phyloP scores from a whole-genome alignment of 1,140 invertebrate species.

The Ectropis grisescens region DNA sequence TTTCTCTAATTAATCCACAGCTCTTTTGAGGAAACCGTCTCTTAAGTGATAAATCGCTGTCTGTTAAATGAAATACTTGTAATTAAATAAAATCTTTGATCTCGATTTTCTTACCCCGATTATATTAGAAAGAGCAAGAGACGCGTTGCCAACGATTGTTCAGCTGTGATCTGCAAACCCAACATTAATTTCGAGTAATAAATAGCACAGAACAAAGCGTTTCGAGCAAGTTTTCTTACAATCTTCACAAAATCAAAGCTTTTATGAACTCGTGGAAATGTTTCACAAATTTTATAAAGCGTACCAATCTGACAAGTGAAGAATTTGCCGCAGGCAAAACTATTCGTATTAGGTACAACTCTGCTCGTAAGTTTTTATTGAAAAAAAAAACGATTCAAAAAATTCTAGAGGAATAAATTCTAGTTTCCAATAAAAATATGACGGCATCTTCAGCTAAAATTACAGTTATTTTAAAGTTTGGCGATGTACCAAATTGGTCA shows the following conservation, averaged over 20 bases:
- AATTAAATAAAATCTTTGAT: constrained; percentile 54
- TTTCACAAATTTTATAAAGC: background rate
- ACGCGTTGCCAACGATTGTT: constrained; percentile 5
- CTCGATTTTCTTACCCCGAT: constrained; percentile 32
- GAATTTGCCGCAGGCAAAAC: no score
- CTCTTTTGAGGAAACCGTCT: constrained; percentile 43
- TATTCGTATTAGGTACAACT: background rate
- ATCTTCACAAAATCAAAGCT: no score
- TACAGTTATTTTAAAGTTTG: no score
- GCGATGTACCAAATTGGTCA: no score
- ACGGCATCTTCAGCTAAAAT: no score
- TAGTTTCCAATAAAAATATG: no score
- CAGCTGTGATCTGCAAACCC: constrained; percentile 10
- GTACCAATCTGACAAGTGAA: no score
- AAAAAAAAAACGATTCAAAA: no score
- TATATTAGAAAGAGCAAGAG: constrained; percentile 18
- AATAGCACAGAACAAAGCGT: background rate
- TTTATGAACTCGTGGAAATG: constrained; percentile 1
- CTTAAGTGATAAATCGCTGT: constrained; percentile 50
- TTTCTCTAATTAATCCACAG: constrained; percentile 55
- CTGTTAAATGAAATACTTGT: constrained; percentile 40
- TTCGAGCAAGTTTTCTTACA: no score
- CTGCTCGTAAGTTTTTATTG: no score
- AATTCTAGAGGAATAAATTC: no score
- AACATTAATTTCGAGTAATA: constrained; percentile 11